phyloP scores from a whole-genome alignment of 1,140 invertebrate species.

The Samia ricini region DNA sequence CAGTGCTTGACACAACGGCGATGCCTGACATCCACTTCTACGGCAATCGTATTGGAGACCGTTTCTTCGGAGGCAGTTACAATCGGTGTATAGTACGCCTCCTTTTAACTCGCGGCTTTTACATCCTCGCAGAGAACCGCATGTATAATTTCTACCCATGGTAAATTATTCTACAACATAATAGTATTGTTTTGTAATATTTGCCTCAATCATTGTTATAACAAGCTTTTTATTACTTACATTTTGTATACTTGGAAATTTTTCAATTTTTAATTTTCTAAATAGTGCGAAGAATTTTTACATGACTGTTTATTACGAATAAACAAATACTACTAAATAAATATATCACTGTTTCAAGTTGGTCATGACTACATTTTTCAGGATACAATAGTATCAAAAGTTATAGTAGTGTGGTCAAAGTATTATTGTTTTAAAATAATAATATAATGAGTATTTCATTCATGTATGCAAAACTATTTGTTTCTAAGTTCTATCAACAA shows the following conservation, averaged over 20 bases:
- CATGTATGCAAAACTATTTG: neutral
- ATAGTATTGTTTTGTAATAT: neutral
- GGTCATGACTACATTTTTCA: neutral
- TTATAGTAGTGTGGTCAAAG: too few species aligned
- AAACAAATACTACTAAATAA: neutral
- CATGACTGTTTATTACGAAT: neutral
- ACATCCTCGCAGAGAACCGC: slow-evolving; percentile 31
- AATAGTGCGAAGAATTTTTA: neutral
- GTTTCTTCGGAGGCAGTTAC: slow-evolving; percentile 84
- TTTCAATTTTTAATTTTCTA: neutral
- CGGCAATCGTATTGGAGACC: slow-evolving; percentile 86
- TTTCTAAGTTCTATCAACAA: neutral
- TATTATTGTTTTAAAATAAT: neutral
- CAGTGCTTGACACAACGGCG: slow-evolving; percentile 80
- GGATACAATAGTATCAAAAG: too few species aligned
- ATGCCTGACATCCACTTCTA: slow-evolving; percentile 81
- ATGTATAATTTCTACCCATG: slow-evolving; percentile 17
- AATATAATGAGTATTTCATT: too few species aligned
- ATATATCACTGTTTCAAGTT: neutral
- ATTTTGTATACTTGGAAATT: neutral
- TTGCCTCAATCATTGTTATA: neutral
- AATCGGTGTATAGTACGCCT: slow-evolving; percentile 81
- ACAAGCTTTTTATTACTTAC: neutral
- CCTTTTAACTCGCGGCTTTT: slow-evolving; percentile 82
- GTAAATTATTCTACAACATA: neutral